These are phyloP conservation scores for Mormyrus proboscirostris DNA, from an alignment of 2,797 vertebrate species.

Conservation along the genomic window DNA sequence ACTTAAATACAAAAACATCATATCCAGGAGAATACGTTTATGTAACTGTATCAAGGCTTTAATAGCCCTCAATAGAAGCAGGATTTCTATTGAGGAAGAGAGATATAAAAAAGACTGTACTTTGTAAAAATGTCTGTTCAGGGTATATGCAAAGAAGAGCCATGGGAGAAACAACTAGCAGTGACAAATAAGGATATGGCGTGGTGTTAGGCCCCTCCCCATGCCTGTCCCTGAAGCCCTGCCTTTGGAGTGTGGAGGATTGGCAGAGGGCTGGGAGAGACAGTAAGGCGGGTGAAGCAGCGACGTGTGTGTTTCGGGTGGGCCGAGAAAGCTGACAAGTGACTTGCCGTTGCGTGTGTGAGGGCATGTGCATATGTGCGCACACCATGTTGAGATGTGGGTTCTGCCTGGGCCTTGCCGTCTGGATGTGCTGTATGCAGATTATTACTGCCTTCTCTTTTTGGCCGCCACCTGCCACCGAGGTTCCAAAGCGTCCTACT, in stretches of 20 bases:
- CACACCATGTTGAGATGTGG: conserved; percentile 42
- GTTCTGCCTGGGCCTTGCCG: conserved; percentile 30
- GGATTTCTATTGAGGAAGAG: background rate
- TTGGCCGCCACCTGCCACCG: fast-evolving
- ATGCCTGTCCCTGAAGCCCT: background rate
- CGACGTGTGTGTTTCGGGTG: background rate
- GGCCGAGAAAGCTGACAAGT: conserved; percentile 21
- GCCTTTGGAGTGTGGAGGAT: background rate
- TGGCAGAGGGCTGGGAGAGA: background rate
- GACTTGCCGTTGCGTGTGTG: background rate
- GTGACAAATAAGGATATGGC: background rate
- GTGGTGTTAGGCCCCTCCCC: background rate
- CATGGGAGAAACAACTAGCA: background rate
- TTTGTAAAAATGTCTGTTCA: background rate
- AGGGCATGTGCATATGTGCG: background rate
- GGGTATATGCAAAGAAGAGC: background rate
- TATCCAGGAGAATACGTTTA: background rate
- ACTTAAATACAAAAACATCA: background rate
- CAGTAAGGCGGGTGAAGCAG: background rate
- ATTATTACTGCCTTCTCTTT: conserved; percentile 40
- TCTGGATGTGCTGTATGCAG: conserved; percentile 40
- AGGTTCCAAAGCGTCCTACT: background rate
- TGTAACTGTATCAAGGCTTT: background rate
- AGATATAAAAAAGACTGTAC: background rate
- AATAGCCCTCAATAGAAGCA: background rate